Percentiles rank a stretch among this genome's conserved stretches.
These are phyloP conservation scores for Echiichthys vipera DNA, from an alignment of 2,797 vertebrate species.

Conservation along the genomic window DNA sequence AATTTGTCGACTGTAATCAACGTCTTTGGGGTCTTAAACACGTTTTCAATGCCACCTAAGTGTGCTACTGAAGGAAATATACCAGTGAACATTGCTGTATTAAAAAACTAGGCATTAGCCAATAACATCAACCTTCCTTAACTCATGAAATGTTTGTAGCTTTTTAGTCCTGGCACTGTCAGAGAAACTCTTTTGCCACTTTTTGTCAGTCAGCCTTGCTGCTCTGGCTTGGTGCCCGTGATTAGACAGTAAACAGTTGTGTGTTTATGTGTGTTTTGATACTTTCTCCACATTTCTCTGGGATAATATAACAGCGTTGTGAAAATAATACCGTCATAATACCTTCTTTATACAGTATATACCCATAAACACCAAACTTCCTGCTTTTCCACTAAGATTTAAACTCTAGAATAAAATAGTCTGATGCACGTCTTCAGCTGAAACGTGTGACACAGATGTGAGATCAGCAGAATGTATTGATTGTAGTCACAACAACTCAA, in stretches of 20 bases:
- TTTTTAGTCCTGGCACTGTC: slow-evolving; percentile 4
- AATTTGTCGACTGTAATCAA: slow-evolving; percentile 24
- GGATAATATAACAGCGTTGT: neutral
- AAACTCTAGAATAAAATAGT: neutral
- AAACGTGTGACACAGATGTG: slow-evolving; percentile 15
- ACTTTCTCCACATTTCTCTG: neutral
- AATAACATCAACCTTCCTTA: neutral
- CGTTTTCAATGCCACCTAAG: neutral
- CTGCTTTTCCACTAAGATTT: slow-evolving; percentile 1
- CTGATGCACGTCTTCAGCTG: neutral
- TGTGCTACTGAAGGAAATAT: slow-evolving; percentile 2
- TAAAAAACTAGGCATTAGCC: slow-evolving; percentile 32
- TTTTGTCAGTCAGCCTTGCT: neutral
- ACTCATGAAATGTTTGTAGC: neutral
- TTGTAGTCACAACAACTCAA: neutral
- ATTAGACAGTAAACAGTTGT: slow-evolving; percentile 7
- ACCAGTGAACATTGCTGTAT: slow-evolving; percentile 6
- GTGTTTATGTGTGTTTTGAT: slow-evolving; percentile 12
- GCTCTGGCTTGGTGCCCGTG: neutral
- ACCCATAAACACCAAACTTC: neutral
- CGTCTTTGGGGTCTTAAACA: neutral
- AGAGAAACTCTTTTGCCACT: neutral
- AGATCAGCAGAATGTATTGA: slow-evolving; percentile 19
- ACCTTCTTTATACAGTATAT: slow-evolving; percentile 9
- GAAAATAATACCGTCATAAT: neutral